Percentiles rank a stretch among this genome's conserved stretches.
Evolutionary conservation across 2,888 invertebrate genomes (phyloP).

Genomic region (Brassicogethes aeneus): DNA sequence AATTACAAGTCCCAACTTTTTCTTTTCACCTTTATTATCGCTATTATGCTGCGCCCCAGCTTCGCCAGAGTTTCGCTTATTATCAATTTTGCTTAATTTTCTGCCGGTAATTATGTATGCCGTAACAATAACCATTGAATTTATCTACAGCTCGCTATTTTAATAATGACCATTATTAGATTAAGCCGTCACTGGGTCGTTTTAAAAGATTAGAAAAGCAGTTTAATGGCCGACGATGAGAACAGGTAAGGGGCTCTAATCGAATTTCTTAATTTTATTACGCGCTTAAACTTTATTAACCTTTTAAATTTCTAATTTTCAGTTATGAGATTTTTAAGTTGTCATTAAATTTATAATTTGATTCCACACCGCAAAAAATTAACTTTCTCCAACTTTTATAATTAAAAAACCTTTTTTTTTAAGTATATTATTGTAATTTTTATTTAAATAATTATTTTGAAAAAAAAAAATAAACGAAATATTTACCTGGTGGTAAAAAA

Average conservation of each 20-base stretch:
- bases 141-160: conserved; percentile 29
- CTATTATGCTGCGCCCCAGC: conserved; percentile 22
- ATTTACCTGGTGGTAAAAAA: no score
- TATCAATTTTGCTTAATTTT: conserved; percentile 32
- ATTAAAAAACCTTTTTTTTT: neutral
- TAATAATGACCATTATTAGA: conserved; percentile 35
- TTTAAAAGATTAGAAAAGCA: conserved; percentile 30
- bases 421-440: neutral
- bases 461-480: no score
- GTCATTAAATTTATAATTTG: neutral
- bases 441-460: neutral
- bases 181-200: conserved; percentile 30
- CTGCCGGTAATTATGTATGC: conserved; percentile 27
- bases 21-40: conserved; percentile 29
- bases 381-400: neutral
- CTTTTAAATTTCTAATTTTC: conserved; percentile 22
- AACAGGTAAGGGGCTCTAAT: conserved; percentile 30
- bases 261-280: conserved; percentile 31
- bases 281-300: conserved; percentile 25
- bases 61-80: conserved; percentile 26
- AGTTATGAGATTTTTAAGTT: conserved; percentile 17
- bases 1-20: conserved; percentile 23
- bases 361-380: no score
- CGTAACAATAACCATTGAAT: conserved; percentile 34
- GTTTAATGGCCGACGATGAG: conserved; percentile 25